A percentile compares a stretch with the other conserved stretches of the same genome.
These are phyloP conservation scores for Chrysolina oricalcia DNA, from an alignment of 2,888 invertebrate genomes.

Conservation along the genomic window DNA sequence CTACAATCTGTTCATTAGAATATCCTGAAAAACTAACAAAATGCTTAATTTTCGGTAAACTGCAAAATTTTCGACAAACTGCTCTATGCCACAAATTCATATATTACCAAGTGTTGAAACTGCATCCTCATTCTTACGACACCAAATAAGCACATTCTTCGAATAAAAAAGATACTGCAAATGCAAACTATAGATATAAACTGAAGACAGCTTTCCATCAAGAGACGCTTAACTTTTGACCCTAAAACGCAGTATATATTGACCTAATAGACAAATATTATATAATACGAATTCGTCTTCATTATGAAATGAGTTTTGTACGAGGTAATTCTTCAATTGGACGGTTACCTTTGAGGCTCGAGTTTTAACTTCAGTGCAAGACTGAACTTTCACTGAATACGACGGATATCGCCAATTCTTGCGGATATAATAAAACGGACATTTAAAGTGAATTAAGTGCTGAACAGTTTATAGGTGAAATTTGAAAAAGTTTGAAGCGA, in stretches of 20 bases:
- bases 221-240: constrained; percentile 10
- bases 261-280: neutral
- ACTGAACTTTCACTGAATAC: constrained; percentile 42
- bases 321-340: constrained; percentile 28
- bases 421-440: neutral
- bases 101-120: neutral
- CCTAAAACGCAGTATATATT: constrained; percentile 2
- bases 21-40: no score
- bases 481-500: neutral
- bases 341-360: constrained; percentile 21
- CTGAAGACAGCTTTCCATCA: neutral
- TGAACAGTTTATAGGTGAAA: neutral
- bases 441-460: constrained; percentile 3
- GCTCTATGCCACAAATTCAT: no score
- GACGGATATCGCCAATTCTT: neutral
- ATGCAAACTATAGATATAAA: neutral
- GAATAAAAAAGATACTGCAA: neutral
- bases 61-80: no score
- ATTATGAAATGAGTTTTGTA: constrained; percentile 34
- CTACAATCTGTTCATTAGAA: no score
- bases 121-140: neutral
- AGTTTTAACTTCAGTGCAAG: constrained; percentile 34
- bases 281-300: constrained; percentile 22
- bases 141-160: neutral
- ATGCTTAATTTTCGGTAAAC: no score